Conservation (phyloP, 2,113 vertebrate genomes). For the Corapipo altera region DNA sequence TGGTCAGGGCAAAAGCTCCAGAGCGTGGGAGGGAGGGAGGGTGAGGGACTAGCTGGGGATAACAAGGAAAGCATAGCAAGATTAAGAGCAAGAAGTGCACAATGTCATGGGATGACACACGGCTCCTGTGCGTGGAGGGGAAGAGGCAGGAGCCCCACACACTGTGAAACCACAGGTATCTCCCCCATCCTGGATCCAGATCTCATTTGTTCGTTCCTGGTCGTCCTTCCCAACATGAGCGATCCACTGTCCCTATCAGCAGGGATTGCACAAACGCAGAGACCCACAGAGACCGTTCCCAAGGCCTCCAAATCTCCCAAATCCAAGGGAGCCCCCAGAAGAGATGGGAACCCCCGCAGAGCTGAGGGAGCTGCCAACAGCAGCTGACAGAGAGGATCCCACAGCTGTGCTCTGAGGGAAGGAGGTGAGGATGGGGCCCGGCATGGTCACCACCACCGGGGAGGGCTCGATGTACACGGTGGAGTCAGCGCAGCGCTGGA, state of each 20-base stretch:
- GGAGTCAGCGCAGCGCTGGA: neutral
- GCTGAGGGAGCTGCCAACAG: slow-evolving; percentile 9
- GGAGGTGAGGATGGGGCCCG: neutral
- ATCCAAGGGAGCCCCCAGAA: neutral
- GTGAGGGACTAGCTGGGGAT: neutral
- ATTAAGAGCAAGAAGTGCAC: neutral
- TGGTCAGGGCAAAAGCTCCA: neutral
- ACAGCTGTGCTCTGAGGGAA: slow-evolving; percentile 9
- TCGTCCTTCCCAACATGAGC: neutral
- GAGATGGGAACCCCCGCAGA: neutral
- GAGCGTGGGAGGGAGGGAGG: neutral
- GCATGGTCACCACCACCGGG: neutral
- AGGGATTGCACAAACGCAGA: neutral
- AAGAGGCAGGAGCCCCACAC: neutral
- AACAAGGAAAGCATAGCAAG: neutral
- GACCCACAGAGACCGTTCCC: neutral
- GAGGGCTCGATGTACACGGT: neutral
- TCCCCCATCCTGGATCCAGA: neutral
- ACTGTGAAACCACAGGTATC: neutral
- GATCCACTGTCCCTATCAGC: neutral
- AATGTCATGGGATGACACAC: neutral
- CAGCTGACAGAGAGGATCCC: slow-evolving; percentile 15
- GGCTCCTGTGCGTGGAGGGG: too few species aligned
- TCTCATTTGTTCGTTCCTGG: neutral
- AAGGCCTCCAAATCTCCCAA: neutral